phyloP scores from a whole-genome alignment of 2,888 invertebrate genomes.

The Trypoxylon attenuatum region DNA sequence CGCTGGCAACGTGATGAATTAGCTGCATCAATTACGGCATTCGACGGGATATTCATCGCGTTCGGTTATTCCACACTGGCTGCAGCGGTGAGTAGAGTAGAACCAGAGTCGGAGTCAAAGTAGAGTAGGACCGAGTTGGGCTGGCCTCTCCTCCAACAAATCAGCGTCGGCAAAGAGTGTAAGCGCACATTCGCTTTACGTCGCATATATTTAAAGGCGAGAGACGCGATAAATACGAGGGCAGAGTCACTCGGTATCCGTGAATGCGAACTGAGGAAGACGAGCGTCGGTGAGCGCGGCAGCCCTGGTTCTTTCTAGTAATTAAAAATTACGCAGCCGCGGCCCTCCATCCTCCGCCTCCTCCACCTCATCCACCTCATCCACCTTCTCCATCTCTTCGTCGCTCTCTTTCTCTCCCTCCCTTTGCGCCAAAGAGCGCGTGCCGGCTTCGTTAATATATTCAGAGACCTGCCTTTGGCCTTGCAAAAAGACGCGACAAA shows the following conservation, averaged over 20 bases:
- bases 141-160: conserved; percentile 22
- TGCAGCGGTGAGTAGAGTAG: not conserved
- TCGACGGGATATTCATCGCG: conserved; percentile 5
- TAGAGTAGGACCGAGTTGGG: not conserved
- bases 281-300: conserved; percentile 27
- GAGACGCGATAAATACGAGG: conserved; percentile 41
- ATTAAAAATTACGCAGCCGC: conserved; percentile 55
- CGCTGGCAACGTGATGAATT: conserved; percentile 32
- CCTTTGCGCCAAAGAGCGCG: conserved; percentile 52
- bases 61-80: conserved; percentile 30
- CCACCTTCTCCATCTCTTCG: no score
- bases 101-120: not conserved
- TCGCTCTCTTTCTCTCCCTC: no score
- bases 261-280: conserved; percentile 42
- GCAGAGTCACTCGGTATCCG: conserved; percentile 27
- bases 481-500: conserved; percentile 44
- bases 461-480: conserved; percentile 41
- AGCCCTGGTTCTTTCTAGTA: conserved; percentile 50
- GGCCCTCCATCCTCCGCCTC: conserved; percentile 20
- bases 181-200: conserved; percentile 31
- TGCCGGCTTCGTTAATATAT: conserved; percentile 52
- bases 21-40: conserved; percentile 33
- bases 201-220: conserved; percentile 36
- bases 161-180: conserved; percentile 16
- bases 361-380: no score